A percentile compares a stretch with the other conserved stretches of the same genome.
phyloP scores from a whole-genome alignment of 2,797 vertebrate species.

The Heterohyrax brucei region DNA sequence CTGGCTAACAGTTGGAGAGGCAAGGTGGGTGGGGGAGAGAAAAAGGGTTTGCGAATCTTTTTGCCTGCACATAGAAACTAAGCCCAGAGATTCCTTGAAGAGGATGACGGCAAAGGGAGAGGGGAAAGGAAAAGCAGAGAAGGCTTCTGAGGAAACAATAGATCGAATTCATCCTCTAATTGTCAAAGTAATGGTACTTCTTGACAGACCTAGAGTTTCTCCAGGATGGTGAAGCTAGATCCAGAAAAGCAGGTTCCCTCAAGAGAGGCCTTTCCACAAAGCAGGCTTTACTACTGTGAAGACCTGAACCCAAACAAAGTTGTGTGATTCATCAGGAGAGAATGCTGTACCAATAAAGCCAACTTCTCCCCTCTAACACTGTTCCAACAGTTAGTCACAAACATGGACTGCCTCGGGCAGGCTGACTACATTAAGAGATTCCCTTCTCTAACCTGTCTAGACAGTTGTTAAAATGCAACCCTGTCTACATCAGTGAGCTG shows the following conservation, averaged over 20 bases:
- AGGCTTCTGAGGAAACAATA: constrained; percentile 81
- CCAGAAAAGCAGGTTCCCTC: constrained; percentile 78
- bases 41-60: constrained; percentile 33
- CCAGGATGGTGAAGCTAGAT: constrained; percentile 53
- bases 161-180: constrained; percentile 72
- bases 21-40: constrained; percentile 1
- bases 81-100: constrained; percentile 63
- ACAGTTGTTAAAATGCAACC: constrained; percentile 89
- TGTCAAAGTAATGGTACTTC: constrained; percentile 66
- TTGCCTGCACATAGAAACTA: constrained; percentile 68
- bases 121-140: constrained; percentile 36
- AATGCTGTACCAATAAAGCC: constrained; percentile 87
- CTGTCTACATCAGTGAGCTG: constrained; percentile 82
- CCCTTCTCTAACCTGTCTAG: constrained; percentile 89
- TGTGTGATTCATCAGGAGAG: constrained; percentile 86
- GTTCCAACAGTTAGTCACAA: constrained; percentile 89
- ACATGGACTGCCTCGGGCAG: constrained; percentile 89
- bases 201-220: constrained; percentile 64
- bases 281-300: constrained; percentile 84
- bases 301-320: constrained; percentile 88
- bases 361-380: constrained; percentile 86
- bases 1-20: constrained; percentile 3
- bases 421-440: constrained; percentile 91
- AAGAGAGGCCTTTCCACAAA: constrained; percentile 59
- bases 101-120: background rate